Evolutionary conservation across 2,113 vertebrate species (phyloP), one percentile per base, ranked within the genome.

Genomic region (Etheostoma cragini): DNA sequence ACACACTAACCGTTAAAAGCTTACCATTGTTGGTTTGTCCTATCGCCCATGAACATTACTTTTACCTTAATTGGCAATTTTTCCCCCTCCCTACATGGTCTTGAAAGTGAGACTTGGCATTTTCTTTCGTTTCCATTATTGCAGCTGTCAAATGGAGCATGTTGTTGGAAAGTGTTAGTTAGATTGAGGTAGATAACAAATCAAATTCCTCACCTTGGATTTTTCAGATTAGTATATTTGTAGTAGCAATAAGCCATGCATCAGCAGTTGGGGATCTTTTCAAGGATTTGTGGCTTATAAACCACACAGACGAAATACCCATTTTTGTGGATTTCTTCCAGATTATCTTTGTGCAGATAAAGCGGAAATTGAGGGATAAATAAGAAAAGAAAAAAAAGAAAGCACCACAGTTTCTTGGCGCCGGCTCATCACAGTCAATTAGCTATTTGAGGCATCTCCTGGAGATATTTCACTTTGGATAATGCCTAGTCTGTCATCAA

Each of bases 381-480:
- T 81, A 61, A 67, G 79, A 67, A 72, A 33, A 57, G 49, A 33
- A n/a, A n/a, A 38, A 38, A 68, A 57, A 49, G 53, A 24, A 68
- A 58, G 72, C 68, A 76, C 74, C 21, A 72, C 80, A 64, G 85
- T 78, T 2, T 74, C 85, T 87, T 80, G 83, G 83, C 4, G n/a
- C 78, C 19, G 76, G 80, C 73, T 87, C 87, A 90, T 93, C 83
- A 64, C 83, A 83, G 80, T 70, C 88, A 91, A 85, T 92, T 87
- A 90, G 65, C 86, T 66, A 16, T 78, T 86, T 84, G 86, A 87
- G 78, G 73, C 82, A 49, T 85, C 80, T 87, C 84, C 76, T 68
- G 65, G 56, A 82, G 82, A 81, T 82, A 64, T 90, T 87, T 85
- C 62, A 58, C 73, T 67, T 65, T 21, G 33, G 84, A 72, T 85